These are phyloP conservation scores for Stenotaenia linearis DNA, from an alignment of 2,888 invertebrate genomes.

Conservation along the genomic window DNA sequence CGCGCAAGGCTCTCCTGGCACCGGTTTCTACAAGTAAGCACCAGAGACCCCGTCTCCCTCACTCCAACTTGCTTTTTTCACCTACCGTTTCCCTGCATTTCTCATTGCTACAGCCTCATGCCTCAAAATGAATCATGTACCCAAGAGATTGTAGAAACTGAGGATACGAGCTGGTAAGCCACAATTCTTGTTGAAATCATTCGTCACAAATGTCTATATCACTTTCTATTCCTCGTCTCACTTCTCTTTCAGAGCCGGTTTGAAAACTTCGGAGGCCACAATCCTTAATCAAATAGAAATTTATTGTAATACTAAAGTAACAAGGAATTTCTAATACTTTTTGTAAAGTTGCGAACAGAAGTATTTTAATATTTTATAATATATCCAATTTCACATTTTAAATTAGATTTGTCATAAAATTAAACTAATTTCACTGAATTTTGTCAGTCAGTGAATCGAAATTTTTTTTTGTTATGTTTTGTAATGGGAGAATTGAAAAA, in stretches of 20 bases:
- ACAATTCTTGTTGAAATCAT: slow-evolving; percentile 4
- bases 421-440: too few relatives aligned
- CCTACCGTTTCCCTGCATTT: not conserved
- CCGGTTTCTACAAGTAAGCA: slow-evolving; percentile 5
- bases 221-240: not conserved
- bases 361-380: too few relatives aligned
- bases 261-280: too few relatives aligned
- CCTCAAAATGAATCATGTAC: not conserved
- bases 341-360: too few relatives aligned
- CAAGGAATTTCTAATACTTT: too few relatives aligned
- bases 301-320: too few relatives aligned
- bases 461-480: too few relatives aligned
- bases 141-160: not conserved
- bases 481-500: too few relatives aligned
- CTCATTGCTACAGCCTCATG: not conserved
- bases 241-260: not conserved
- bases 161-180: not conserved
- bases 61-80: not conserved
- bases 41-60: not conserved
- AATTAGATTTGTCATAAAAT: too few relatives aligned
- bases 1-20: not conserved
- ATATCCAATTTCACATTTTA: too few relatives aligned
- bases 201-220: not conserved
- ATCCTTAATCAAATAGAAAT: too few relatives aligned
- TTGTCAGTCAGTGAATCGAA: too few relatives aligned